phyloP scores from a whole-genome alignment of 2,113 vertebrate species.

The Trachemys scripta region DNA sequence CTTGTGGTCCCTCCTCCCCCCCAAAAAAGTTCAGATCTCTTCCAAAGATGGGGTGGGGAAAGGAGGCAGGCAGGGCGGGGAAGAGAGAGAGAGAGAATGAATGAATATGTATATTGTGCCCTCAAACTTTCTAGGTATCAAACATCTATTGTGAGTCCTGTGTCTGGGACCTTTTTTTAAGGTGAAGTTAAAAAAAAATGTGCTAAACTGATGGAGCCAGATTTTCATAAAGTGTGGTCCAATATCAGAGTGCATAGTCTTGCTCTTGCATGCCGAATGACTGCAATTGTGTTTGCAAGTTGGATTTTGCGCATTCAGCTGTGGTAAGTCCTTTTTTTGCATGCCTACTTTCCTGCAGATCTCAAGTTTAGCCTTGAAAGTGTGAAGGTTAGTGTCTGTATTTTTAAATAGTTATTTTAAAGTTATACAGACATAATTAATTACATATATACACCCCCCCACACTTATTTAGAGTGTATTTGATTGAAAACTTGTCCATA shows the following conservation, averaged over 20 bases:
- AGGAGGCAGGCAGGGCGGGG: background rate
- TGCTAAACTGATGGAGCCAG: background rate
- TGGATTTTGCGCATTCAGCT: background rate
- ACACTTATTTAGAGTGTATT: background rate
- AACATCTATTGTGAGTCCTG: rapidly evolving
- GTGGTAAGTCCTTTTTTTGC: background rate
- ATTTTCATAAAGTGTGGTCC: background rate
- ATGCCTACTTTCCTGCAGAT: background rate
- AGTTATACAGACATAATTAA: background rate
- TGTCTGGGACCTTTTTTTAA: background rate
- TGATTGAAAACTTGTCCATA: background rate
- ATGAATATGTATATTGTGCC: background rate
- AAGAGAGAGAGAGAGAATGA: background rate
- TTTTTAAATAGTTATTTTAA: background rate
- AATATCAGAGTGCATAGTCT: background rate
- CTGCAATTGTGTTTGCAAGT: background rate
- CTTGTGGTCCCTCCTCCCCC: too few species aligned
- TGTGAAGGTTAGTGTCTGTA: background rate
- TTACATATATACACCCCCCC: background rate
- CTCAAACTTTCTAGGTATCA: background rate
- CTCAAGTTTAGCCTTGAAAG: background rate
- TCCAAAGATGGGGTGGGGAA: background rate
- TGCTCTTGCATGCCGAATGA: background rate
- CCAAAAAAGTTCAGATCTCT: background rate
- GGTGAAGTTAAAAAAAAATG: background rate